Conservation (phyloP, 1,140 invertebrate species). For the Hylaeus anthracinus region DNA sequence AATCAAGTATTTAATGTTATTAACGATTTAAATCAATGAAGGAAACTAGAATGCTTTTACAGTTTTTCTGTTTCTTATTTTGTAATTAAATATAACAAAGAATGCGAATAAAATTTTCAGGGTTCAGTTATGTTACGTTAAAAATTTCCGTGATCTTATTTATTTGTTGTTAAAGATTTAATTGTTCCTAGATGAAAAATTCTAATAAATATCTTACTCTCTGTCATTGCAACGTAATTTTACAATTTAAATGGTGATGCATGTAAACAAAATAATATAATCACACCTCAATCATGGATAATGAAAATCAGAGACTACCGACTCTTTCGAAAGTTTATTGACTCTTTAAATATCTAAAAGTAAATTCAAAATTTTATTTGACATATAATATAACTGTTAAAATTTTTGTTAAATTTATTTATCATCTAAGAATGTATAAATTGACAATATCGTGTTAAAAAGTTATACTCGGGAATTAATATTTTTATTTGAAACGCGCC, state of each 20-base stretch:
- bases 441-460: background rate
- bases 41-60: background rate
- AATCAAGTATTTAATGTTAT: background rate
- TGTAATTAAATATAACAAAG: background rate
- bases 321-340: background rate
- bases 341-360: background rate
- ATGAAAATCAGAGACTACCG: slow-evolving; percentile 11
- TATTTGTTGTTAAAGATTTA: background rate
- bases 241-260: slow-evolving; percentile 54
- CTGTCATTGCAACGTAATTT: slow-evolving; percentile 50
- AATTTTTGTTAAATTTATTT: background rate
- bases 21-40: slow-evolving; percentile 10
- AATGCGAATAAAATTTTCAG: background rate
- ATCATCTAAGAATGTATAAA: background rate
- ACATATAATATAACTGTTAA: background rate
- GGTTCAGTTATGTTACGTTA: background rate
- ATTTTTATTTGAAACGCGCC: background rate
- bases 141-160: background rate
- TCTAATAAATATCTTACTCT: slow-evolving; percentile 38
- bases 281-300: slow-evolving; percentile 25
- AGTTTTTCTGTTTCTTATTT: background rate
- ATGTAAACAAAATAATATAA: slow-evolving; percentile 57
- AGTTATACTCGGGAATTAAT: too few species aligned
- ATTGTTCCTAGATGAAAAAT: slow-evolving; percentile 6
- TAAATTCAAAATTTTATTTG: background rate